Evolutionary conservation across 1,140 invertebrate genomes (phyloP).

Genomic region (Teleogryllus occipitalis): DNA sequence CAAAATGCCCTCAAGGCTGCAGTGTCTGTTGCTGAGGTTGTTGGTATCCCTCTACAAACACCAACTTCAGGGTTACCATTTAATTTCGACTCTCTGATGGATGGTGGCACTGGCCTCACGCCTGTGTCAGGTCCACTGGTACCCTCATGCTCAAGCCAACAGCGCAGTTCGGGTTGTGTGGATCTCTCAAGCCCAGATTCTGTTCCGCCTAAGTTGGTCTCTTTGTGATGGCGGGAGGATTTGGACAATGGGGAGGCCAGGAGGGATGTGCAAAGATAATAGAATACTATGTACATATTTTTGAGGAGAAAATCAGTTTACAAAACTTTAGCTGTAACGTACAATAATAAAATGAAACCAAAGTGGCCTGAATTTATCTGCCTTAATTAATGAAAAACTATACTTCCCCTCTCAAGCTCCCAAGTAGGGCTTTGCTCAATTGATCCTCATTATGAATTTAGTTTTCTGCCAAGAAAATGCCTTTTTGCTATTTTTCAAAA

Average conservation of each 20-base stretch:
- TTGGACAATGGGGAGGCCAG: constrained; percentile 12
- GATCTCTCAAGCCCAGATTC: constrained; percentile 60
- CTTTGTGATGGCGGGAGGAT: constrained; percentile 47
- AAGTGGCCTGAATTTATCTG: constrained; percentile 20
- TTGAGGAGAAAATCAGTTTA: background rate
- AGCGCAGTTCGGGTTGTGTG: constrained; percentile 47
- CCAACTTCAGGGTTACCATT: constrained; percentile 79
- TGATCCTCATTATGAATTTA: background rate
- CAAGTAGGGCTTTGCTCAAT: constrained; percentile 19
- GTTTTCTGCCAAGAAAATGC: constrained; percentile 18
- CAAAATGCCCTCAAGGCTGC: constrained; percentile 28
- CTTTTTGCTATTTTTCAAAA: constrained; percentile 14
- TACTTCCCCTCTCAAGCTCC: background rate
- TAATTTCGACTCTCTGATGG: constrained; percentile 88
- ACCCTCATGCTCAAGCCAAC: constrained; percentile 59
- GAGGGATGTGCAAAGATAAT: constrained; percentile 18
- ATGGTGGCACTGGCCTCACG: constrained; percentile 82
- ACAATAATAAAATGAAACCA: constrained; percentile 16
- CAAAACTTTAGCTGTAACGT: background rate
- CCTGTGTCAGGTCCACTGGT: constrained; percentile 64
- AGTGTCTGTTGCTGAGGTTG: constrained; percentile 45
- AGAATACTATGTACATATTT: background rate
- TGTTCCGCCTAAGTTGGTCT: constrained; percentile 61
- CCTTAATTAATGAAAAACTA: background rate
- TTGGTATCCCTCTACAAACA: constrained; percentile 75